phyloP scores from a whole-genome alignment of 2,797 vertebrate genomes.

The Falco novaeseelandiae region DNA sequence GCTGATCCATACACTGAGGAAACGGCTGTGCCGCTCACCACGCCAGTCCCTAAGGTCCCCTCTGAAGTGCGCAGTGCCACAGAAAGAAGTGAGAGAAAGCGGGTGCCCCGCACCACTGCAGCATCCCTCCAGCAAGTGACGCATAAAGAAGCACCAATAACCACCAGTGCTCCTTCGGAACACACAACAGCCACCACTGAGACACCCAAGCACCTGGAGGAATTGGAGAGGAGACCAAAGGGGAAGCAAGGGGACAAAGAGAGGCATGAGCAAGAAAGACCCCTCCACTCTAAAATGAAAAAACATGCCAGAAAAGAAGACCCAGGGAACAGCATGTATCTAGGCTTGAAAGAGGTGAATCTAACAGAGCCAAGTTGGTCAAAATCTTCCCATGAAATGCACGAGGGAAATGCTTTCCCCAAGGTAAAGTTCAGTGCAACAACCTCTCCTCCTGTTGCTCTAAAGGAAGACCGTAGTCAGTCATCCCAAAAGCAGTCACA shows the following conservation, averaged over 20 bases:
- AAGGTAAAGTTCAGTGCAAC: conserved; percentile 70
- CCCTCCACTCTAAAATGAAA: conserved; percentile 59
- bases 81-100: neutral
- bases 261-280: neutral
- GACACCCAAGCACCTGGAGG: neutral
- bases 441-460: conserved; percentile 51
- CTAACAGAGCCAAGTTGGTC: neutral
- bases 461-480: conserved; percentile 48
- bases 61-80: conserved; percentile 34
- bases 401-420: conserved; percentile 53
- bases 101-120: neutral
- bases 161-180: neutral
- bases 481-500: conserved; percentile 64
- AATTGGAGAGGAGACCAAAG: neutral
- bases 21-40: neutral
- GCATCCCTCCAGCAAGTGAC: neutral
- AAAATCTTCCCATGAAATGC: neutral
- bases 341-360: neutral
- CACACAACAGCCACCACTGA: neutral
- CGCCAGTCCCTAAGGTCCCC: neutral
- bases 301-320: conserved; percentile 46
- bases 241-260: conserved; percentile 13
- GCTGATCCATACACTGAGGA: conserved; percentile 26
- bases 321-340: neutral
- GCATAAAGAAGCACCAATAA: accelerated